Conservation (phyloP, 2,888 invertebrate species). For the Drosophila mulleri region DNA sequence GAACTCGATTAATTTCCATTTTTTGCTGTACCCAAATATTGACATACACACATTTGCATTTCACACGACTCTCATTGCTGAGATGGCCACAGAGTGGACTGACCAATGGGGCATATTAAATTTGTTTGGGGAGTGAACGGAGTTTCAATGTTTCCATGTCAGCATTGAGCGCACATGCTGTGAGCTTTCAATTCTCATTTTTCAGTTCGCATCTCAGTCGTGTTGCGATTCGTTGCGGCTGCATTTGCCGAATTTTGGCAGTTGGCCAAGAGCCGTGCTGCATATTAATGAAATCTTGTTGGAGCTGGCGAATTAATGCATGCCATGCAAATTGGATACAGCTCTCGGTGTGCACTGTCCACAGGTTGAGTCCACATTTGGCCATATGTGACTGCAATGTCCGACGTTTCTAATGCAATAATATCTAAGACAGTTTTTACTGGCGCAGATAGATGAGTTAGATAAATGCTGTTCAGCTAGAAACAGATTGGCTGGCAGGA, state of each 20-base stretch:
- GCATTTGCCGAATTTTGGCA: constrained; percentile 33
- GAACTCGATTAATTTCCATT: constrained; percentile 4
- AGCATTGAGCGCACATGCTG: constrained; percentile 32
- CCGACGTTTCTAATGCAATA: background rate
- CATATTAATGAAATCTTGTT: constrained; percentile 50
- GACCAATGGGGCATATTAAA: background rate
- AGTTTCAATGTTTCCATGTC: constrained; percentile 27
- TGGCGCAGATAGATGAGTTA: background rate
- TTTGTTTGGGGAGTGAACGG: background rate
- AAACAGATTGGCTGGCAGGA: background rate
- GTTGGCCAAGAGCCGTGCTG: constrained; percentile 34
- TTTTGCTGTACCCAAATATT: constrained; percentile 15
- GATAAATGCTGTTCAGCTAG: background rate
- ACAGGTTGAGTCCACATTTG: background rate
- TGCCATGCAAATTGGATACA: constrained; percentile 21
- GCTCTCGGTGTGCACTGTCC: background rate
- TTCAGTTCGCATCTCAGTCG: background rate
- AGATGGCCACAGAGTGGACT: background rate
- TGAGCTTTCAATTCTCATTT: background rate
- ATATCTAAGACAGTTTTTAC: background rate
- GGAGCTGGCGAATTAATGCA: constrained; percentile 22
- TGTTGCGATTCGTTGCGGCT: background rate
- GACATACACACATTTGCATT: constrained; percentile 18
- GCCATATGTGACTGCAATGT: constrained; percentile 7
- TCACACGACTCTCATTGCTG: background rate